Evolutionary conservation across 1,140 invertebrate genomes (phyloP).

Genomic region (Pseudachorutes palmiensis): DNA sequence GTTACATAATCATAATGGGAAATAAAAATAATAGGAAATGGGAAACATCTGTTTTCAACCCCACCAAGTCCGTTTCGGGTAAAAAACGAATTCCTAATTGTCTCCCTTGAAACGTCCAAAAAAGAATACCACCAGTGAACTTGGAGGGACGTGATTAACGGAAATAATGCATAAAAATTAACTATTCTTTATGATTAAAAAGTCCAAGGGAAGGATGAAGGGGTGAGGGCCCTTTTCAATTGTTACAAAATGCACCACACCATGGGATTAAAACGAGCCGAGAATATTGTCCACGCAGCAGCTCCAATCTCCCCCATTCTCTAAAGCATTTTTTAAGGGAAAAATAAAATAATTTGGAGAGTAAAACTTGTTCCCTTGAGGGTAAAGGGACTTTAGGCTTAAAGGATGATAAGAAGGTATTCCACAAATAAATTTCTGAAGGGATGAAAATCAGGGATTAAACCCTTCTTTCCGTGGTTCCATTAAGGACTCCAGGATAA

Average conservation of each 20-base stretch:
- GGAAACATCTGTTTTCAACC: conserved; percentile 1
- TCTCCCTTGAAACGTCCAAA: not conserved
- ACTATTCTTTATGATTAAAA: conserved; percentile 3
- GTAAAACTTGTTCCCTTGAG: too few species aligned
- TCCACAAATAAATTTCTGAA: too few species aligned
- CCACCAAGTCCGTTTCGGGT: not conserved
- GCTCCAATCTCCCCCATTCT: too few species aligned
- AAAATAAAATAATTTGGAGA: too few species aligned
- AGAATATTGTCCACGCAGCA: too few species aligned
- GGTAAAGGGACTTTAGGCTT: too few species aligned
- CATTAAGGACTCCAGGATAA: too few species aligned
- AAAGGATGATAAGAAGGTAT: too few species aligned
- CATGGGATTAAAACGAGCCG: not conserved
- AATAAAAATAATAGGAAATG: conserved; percentile 12
- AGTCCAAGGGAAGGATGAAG: not conserved
- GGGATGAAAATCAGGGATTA: too few species aligned
- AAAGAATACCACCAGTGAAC: not conserved
- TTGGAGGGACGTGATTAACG: not conserved
- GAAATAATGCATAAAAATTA: conserved; percentile 11
- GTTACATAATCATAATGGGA: conserved; percentile 4
- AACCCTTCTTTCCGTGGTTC: too few species aligned
- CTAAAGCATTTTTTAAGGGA: too few species aligned
- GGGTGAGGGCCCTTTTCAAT: not conserved
- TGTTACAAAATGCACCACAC: not conserved
- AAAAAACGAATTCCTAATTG: not conserved